Evolutionary conservation across 2,888 invertebrate species (phyloP).

Genomic region (Panopea generosa): DNA sequence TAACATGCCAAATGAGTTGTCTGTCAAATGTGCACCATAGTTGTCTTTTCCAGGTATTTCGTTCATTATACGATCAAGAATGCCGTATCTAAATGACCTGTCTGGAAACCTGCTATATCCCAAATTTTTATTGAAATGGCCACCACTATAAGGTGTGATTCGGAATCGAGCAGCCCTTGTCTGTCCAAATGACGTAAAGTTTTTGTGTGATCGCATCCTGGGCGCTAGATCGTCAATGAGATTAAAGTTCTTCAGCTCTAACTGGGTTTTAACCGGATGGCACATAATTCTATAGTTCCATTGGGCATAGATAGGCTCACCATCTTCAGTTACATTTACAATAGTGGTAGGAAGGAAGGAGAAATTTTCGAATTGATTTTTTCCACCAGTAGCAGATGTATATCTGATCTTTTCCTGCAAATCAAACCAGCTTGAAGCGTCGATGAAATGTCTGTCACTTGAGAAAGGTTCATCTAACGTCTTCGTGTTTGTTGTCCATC

Average conservation of each 20-base stretch:
- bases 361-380: no score
- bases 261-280: no score
- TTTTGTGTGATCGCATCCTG: conserved; percentile 50
- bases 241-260: no score
- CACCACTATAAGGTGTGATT: conserved; percentile 24
- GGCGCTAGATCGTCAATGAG: conserved; percentile 73
- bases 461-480: conserved; percentile 76
- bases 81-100: conserved; percentile 9
- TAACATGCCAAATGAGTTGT: conserved; percentile 39
- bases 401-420: no score
- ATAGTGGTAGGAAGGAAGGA: no score
- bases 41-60: conserved; percentile 62
- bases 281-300: no score
- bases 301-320: no score
- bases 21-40: conserved; percentile 34
- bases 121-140: background rate
- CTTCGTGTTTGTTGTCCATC: conserved; percentile 74
- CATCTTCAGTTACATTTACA: no score
- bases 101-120: conserved; percentile 22
- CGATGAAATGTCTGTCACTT: conserved; percentile 78
- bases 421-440: conserved; percentile 71
- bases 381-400: no score
- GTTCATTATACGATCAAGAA: conserved; percentile 50
- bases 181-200: conserved; percentile 31
- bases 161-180: conserved; percentile 56